Conservation (phyloP, 1,140 invertebrate genomes). For the Penaeus indicus region DNA sequence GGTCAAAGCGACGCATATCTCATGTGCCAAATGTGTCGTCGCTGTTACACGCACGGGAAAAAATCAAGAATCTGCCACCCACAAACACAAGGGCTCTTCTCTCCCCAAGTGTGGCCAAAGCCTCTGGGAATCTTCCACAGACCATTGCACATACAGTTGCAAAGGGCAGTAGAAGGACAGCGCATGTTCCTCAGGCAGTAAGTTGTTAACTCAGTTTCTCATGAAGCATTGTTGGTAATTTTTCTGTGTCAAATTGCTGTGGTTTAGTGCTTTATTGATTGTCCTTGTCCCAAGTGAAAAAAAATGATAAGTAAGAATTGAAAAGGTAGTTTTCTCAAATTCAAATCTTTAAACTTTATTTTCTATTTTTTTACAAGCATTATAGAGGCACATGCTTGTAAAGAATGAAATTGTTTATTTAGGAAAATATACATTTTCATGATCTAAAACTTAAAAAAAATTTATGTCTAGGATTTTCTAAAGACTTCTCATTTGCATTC, state of each 20-base stretch:
- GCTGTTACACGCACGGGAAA: slow-evolving; percentile 47
- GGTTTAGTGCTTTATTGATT: too few species aligned
- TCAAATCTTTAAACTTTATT: not conserved
- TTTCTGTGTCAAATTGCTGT: too few species aligned
- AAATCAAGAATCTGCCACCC: slow-evolving; percentile 32
- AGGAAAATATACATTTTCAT: not conserved
- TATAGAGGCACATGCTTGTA: not conserved
- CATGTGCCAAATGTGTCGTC: slow-evolving; percentile 67
- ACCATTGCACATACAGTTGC: slow-evolving; percentile 78
- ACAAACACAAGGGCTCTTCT: not conserved
- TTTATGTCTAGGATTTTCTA: slow-evolving; percentile 42
- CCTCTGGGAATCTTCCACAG: slow-evolving; percentile 17
- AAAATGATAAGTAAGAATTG: too few species aligned
- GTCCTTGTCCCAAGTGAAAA: too few species aligned
- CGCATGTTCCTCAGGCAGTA: slow-evolving; percentile 77
- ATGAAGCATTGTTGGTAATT: too few species aligned
- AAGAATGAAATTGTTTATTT: too few species aligned
- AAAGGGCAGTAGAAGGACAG: slow-evolving; percentile 78
- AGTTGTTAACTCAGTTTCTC: slow-evolving; percentile 51
- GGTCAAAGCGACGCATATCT: slow-evolving; percentile 67
- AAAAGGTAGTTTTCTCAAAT: not conserved
- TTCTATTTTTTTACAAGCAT: not conserved
- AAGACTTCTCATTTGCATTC: not conserved
- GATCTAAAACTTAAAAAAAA: not conserved
- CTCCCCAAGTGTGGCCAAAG: slow-evolving; percentile 40